Percentiles rank a stretch among this genome's conserved stretches.
Conservation (phyloP, 2,888 invertebrate species). For the Amphimallon solstitiale region DNA sequence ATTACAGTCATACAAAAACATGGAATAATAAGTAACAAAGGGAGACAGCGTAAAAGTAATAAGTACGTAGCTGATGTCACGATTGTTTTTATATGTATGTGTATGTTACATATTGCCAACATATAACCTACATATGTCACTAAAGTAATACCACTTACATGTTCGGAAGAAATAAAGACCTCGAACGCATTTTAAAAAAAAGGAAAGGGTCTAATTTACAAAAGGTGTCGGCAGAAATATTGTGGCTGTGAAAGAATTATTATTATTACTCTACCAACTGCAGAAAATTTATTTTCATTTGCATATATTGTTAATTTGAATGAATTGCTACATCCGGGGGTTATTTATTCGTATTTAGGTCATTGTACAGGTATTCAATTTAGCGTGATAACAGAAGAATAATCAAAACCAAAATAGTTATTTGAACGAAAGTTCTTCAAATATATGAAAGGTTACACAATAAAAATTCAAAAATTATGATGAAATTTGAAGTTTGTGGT, state of each 20-base stretch:
- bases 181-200: neutral
- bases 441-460: too few relatives aligned
- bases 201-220: constrained; percentile 8
- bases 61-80: constrained; percentile 6
- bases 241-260: constrained; percentile 3
- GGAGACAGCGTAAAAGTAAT: neutral
- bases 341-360: too few relatives aligned
- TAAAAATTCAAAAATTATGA: too few relatives aligned
- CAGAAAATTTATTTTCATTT: too few relatives aligned
- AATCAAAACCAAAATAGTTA: too few relatives aligned
- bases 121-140: neutral
- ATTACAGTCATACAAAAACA: constrained; percentile 3
- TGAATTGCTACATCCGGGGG: too few relatives aligned
- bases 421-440: too few relatives aligned
- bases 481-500: too few relatives aligned
- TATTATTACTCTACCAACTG: neutral
- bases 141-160: constrained; percentile 1
- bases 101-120: neutral
- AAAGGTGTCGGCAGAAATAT: constrained; percentile 10
- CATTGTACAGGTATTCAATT: too few relatives aligned
- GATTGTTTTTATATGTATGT: constrained; percentile 13
- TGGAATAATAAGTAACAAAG: neutral
- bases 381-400: too few relatives aligned
- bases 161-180: neutral
- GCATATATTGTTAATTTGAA: too few relatives aligned